These are phyloP conservation scores for Phylloscopus trochilus DNA, from an alignment of 2,113 vertebrate species.

Conservation along the genomic window DNA sequence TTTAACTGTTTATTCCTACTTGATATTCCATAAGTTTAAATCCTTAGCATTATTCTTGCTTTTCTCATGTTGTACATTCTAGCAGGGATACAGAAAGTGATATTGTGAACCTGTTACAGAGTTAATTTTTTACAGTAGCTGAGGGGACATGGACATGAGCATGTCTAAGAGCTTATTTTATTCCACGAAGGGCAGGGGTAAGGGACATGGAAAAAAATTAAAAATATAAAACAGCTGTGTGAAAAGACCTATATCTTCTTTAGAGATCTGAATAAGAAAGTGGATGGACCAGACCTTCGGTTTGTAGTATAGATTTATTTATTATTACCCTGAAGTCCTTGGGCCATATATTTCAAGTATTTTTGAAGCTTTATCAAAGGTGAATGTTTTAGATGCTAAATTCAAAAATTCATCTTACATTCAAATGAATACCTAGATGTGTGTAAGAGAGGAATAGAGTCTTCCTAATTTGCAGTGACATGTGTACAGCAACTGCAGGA, in stretches of 20 bases:
- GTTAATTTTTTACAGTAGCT: neutral
- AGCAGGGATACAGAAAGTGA: neutral
- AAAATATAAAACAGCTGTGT: neutral
- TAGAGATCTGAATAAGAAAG: neutral
- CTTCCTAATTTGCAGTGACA: neutral
- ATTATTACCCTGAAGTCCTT: neutral
- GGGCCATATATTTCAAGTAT: neutral
- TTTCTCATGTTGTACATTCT: neutral
- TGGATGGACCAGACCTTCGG: neutral
- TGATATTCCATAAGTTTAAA: neutral
- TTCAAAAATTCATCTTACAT: neutral
- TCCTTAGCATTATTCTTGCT: neutral
- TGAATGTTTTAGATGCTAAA: neutral
- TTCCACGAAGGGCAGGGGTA: neutral
- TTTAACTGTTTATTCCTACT: neutral
- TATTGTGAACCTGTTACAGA: neutral
- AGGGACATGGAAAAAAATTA: neutral
- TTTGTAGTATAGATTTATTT: neutral
- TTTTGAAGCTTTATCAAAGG: neutral
- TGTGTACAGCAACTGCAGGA: neutral
- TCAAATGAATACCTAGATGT: neutral
- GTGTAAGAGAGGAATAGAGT: neutral
- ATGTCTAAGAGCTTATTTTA: neutral
- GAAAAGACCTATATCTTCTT: neutral
- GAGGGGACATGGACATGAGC: too few relatives aligned